These are phyloP conservation scores for Brachionus koreanus DNA, from an alignment of 1,140 invertebrate genomes.

Conservation along the genomic window DNA sequence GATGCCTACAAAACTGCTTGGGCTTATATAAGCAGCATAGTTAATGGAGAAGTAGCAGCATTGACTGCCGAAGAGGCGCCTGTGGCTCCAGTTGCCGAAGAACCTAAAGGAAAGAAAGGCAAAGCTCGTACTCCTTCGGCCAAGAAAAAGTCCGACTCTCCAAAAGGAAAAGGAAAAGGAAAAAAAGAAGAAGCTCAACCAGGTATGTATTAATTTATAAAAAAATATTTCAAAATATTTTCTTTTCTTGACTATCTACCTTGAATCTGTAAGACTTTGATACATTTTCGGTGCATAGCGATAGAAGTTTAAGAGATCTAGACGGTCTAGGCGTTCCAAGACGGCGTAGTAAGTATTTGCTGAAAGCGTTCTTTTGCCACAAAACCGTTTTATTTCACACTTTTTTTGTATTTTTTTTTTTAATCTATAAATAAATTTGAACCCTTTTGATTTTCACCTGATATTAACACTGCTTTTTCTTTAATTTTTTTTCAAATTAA, in stretches of 20 bases:
- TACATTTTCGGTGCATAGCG: constrained; percentile 25
- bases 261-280: constrained; percentile 17
- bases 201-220: background rate
- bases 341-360: constrained; percentile 21
- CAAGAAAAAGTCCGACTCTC: constrained; percentile 28
- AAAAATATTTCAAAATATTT: background rate
- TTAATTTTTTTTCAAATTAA: background rate
- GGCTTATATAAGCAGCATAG: background rate
- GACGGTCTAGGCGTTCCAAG: background rate
- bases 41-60: constrained; percentile 48
- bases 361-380: background rate
- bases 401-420: background rate
- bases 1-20: constrained; percentile 51
- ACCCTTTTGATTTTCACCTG: background rate
- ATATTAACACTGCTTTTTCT: background rate
- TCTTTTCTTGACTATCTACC: background rate
- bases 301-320: constrained; percentile 8
- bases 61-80: constrained; percentile 44
- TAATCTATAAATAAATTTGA: background rate
- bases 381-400: background rate
- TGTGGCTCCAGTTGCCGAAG: constrained; percentile 44
- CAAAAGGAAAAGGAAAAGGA: background rate
- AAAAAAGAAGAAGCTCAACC: constrained; percentile 27
- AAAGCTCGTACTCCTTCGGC: constrained; percentile 12
- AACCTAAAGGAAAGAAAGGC: constrained; percentile 8